Evolutionary conservation across 2,888 invertebrate species (phyloP).

Genomic region (Megastigmus dorsalis): DNA sequence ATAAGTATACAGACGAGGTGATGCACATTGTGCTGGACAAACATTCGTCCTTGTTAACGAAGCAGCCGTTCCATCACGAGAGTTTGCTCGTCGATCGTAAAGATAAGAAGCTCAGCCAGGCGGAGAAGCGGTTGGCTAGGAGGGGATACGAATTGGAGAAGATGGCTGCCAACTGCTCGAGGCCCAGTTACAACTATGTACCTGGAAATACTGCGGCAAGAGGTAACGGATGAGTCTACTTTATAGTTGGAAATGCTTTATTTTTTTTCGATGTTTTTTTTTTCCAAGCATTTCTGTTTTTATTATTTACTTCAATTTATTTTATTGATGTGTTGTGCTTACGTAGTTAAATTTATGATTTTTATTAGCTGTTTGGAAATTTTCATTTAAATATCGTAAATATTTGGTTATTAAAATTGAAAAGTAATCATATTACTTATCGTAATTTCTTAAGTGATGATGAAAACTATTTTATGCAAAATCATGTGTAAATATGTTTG

Average conservation of each 20-base stretch:
- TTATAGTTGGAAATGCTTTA: too few species aligned
- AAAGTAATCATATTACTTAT: too few species aligned
- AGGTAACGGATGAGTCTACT: too few species aligned
- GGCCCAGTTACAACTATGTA: slow-evolving; percentile 76
- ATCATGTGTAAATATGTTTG: too few species aligned
- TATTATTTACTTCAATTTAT: too few species aligned
- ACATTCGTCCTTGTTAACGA: slow-evolving; percentile 81
- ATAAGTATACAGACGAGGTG: slow-evolving; percentile 87
- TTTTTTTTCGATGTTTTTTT: too few species aligned
- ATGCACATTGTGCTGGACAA: slow-evolving; percentile 81
- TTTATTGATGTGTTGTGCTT: background rate
- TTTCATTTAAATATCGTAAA: background rate
- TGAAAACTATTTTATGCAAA: too few species aligned
- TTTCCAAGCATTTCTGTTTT: too few species aligned
- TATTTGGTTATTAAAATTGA: too few species aligned
- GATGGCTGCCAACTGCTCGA: slow-evolving; percentile 82
- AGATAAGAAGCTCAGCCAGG: slow-evolving; percentile 94
- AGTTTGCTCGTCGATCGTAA: slow-evolving; percentile 94
- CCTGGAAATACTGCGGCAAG: slow-evolving; percentile 72
- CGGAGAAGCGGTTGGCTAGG: slow-evolving; percentile 94
- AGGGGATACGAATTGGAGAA: slow-evolving; percentile 96
- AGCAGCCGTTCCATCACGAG: slow-evolving; percentile 96
- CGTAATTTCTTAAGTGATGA: too few species aligned
- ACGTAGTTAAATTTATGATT: background rate
- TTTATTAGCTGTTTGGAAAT: too few species aligned